Evolutionary conservation across 2,888 invertebrate species (phyloP), one percentile per base, ranked within the genome.

Genomic region (Limnephilus auricula): DNA sequence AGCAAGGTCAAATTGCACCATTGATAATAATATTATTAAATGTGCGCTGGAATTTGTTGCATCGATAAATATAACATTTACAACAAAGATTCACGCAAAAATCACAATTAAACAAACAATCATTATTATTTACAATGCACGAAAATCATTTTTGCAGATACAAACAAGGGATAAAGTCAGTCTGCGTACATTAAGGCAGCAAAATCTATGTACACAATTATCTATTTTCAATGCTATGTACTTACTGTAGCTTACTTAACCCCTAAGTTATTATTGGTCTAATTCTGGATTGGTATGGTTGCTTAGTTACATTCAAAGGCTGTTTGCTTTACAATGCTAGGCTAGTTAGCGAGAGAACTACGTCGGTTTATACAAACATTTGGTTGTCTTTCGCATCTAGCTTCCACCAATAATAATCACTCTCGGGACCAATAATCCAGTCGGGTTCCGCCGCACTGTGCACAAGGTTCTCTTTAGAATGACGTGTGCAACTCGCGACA

Each of bases 121-220:
- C 4, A 65, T 65, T 4, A 65, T 25, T 65, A 65, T 85, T 85
- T 85, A 31, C 12, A 85, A 6, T 45, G 85, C 85, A 40, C 30
- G 85, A 85, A 40, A 45, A 15, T 37, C 32, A 18, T 31, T 45
- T 84, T 40, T n/a, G 37, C 45, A 37, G 37, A 30, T 34, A 84
- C 25, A 79, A 79, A 78, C 30, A 50, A 84, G 78, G 89, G 89
- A 86, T 90, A 65, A 89, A 91, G 86, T 65, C 65, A 65, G 92
- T 92, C 92, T 25, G 82, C 82, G 82, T 82, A 34, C 30, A 90
- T 65, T 79, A 92, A 90, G 90, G 92, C 90, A 82, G 89, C 91
- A 37, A 80, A 45, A 78, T 88, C 78, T 88, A 90, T 86, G 30
- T 90, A 91, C 82, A 89, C 79, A 82, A 78, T 86, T 79, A 65